Evolutionary conservation across 2,888 invertebrate species (phyloP).

Genomic region (Furcula furcula): DNA sequence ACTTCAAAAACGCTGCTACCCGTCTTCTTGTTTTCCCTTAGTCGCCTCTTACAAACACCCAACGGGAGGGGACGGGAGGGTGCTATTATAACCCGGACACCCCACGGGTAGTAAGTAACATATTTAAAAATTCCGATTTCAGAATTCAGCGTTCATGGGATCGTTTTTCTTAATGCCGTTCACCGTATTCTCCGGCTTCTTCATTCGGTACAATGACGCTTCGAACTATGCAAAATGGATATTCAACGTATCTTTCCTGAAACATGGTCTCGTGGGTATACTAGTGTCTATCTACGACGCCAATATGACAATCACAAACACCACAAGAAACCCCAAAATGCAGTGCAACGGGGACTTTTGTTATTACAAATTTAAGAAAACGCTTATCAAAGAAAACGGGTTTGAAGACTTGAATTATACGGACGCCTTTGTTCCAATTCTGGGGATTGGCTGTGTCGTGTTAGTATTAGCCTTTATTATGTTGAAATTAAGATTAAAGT

Average conservation of each 20-base stretch:
- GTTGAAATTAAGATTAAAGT: conserved; percentile 84
- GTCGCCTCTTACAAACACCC: too few relatives aligned
- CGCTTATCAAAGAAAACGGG: conserved; percentile 88
- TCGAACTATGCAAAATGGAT: conserved; percentile 90
- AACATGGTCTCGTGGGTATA: conserved; percentile 93
- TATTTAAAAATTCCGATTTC: conserved; percentile 66
- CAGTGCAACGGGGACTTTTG: conserved; percentile 89
- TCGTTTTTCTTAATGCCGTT: conserved; percentile 94
- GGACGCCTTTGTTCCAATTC: background rate
- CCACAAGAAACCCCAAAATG: conserved; percentile 87
- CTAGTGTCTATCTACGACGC: conserved; percentile 91
- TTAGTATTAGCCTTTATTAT: conserved; percentile 82
- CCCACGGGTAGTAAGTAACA: too few relatives aligned
- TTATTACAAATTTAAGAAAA: conserved; percentile 85
- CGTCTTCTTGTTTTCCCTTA: too few relatives aligned
- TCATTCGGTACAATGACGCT: conserved; percentile 91
- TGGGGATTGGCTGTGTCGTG: background rate
- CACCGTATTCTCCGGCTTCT: conserved; percentile 95
- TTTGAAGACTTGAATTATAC: conserved; percentile 85
- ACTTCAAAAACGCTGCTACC: too few relatives aligned
- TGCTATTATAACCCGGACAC: too few relatives aligned
- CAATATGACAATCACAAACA: too few relatives aligned
- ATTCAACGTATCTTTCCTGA: conserved; percentile 93
- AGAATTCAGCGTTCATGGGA: conserved; percentile 95
- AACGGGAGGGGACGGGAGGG: too few relatives aligned